These are phyloP conservation scores for Campoletis raptor DNA, from an alignment of 2,888 invertebrate genomes.

Conservation along the genomic window DNA sequence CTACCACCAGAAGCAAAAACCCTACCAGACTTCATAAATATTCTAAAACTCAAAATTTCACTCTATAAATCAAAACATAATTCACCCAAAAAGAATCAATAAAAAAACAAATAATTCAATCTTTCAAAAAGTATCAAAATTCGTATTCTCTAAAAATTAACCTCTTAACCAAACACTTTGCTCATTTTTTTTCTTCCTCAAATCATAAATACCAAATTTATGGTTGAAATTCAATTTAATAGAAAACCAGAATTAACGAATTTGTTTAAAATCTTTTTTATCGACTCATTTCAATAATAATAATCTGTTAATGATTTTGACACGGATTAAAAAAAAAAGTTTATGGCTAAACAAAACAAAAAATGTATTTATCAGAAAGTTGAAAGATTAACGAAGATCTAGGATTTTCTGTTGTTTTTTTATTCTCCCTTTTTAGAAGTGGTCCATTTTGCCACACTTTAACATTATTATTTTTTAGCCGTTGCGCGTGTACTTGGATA, in stretches of 20 bases:
- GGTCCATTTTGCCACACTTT: constrained; percentile 34
- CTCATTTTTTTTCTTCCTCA: too few relatives aligned
- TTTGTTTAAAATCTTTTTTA: too few relatives aligned
- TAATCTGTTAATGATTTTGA: not conserved
- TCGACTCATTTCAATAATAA: too few relatives aligned
- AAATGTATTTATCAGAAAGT: not conserved
- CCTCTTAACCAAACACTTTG: too few relatives aligned
- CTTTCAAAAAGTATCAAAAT: not conserved
- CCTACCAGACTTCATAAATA: not conserved
- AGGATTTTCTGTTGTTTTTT: not conserved
- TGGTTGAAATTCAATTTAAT: too few relatives aligned
- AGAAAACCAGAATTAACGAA: too few relatives aligned
- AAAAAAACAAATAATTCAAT: not conserved
- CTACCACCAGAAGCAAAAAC: constrained; percentile 2
- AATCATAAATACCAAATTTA: too few relatives aligned
- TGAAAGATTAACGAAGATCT: not conserved
- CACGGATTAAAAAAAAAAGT: not conserved
- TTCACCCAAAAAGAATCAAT: not conserved
- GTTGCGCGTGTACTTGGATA: constrained; percentile 53
- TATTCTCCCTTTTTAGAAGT: not conserved
- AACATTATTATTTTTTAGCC: constrained; percentile 48
- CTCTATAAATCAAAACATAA: constrained; percentile 9
- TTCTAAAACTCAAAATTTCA: constrained; percentile 42
- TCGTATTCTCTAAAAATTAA: not conserved
- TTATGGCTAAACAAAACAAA: not conserved